phyloP scores from a whole-genome alignment of 37 sponge, comb jelly and placozoan genomes.

The Bolinopsis microptera region DNA sequence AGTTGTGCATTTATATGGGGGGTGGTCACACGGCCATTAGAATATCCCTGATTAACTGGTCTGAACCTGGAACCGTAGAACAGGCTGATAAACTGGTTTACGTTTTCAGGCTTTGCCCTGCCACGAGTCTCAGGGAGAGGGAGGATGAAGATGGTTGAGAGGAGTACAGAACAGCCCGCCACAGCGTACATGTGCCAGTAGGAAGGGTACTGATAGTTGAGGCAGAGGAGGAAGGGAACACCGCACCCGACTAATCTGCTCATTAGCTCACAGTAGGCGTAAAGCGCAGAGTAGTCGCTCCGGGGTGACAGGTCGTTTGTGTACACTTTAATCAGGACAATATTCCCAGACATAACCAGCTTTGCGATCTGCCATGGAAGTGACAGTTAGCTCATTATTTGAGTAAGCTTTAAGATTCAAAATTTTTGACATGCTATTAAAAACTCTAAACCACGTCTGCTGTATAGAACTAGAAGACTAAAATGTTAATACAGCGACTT shows the following conservation, averaged over 20 bases:
- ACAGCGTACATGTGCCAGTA: slow-evolving; percentile 9
- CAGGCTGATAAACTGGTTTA: slow-evolving; percentile 5
- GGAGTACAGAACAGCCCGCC: neutral
- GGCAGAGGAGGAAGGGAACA: slow-evolving; percentile 22
- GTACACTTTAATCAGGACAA: neutral
- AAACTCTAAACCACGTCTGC: too few species aligned
- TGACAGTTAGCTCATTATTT: too few species aligned
- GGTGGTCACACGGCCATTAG: neutral
- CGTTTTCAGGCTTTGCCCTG: neutral
- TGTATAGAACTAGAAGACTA: too few species aligned
- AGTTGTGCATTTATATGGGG: neutral
- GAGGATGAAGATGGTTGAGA: neutral
- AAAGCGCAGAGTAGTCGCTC: neutral
- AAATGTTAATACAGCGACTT: too few species aligned
- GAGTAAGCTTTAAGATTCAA: too few species aligned
- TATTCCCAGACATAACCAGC: neutral
- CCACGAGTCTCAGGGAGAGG: neutral
- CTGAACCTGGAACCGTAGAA: neutral
- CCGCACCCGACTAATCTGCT: neutral
- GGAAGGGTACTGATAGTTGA: neutral
- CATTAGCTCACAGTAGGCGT: neutral
- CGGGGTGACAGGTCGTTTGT: neutral
- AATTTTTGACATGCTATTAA: too few species aligned
- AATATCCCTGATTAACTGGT: neutral
- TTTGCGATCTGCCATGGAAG: neutral